Evolutionary conservation across 2,797 vertebrate species (phyloP).

Genomic region (Sebastes minor): DNA sequence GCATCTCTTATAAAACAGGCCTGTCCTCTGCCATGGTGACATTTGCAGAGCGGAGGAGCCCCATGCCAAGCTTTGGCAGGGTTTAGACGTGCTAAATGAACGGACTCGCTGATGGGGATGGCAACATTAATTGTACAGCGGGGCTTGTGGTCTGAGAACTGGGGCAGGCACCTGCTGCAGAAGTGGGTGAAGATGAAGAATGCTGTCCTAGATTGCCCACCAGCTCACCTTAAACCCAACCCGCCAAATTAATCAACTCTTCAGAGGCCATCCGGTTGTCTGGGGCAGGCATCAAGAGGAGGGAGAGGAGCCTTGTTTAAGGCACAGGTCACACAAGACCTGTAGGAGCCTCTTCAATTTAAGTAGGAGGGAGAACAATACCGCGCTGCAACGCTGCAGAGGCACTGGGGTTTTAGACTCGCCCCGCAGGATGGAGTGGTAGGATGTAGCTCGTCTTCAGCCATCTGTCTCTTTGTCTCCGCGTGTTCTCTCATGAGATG

Average conservation of each 20-base stretch:
- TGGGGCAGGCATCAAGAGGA: constrained; percentile 69
- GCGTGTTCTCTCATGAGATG: constrained; percentile 63
- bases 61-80: constrained; percentile 29
- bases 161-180: constrained; percentile 85
- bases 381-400: neutral
- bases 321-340: constrained; percentile 71
- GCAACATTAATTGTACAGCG: constrained; percentile 76
- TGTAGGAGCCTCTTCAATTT: constrained; percentile 48
- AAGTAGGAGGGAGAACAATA: constrained; percentile 28
- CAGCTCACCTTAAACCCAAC: constrained; percentile 75
- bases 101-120: constrained; percentile 53
- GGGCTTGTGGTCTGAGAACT: constrained; percentile 76
- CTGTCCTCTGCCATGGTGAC: constrained; percentile 17
- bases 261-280: constrained; percentile 73
- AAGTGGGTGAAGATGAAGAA: constrained; percentile 86
- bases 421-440: constrained; percentile 58
- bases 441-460: constrained; percentile 60
- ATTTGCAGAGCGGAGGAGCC: constrained; percentile 32
- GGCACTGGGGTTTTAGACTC: constrained; percentile 46
- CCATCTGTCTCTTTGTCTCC: constrained; percentile 76
- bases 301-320: constrained; percentile 43
- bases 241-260: constrained; percentile 80
- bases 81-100: constrained; percentile 40
- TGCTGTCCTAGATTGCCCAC: constrained; percentile 83
- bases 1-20: constrained; percentile 3